Percentiles rank a stretch among this genome's conserved stretches.
phyloP scores from a whole-genome alignment of 2,888 invertebrate genomes.

The Hermaeophaga mercurialis region DNA sequence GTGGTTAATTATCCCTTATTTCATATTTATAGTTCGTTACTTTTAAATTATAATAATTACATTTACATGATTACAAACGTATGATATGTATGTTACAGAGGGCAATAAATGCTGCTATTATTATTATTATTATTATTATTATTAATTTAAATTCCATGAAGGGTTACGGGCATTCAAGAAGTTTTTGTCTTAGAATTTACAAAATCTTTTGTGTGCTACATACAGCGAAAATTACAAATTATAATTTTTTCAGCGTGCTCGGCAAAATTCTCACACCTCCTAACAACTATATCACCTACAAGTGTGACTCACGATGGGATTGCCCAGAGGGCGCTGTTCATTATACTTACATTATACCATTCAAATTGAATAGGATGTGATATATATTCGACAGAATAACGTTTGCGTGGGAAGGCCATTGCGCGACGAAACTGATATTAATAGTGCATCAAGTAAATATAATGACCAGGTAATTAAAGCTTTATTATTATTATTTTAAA shows the following conservation, averaged over 20 bases:
- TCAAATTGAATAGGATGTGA: slow-evolving; percentile 55
- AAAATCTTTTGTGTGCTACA: no score
- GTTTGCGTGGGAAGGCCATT: slow-evolving; percentile 35
- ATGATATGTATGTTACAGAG: no score
- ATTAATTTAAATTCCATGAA: no score
- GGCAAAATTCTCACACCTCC: slow-evolving; percentile 53
- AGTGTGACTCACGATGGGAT: slow-evolving; percentile 56
- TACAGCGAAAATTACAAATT: neutral
- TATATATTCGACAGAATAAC: slow-evolving; percentile 46
- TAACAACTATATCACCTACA: slow-evolving; percentile 56
- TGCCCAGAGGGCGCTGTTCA: slow-evolving; percentile 55
- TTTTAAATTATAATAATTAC: no score
- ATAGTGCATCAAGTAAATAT: slow-evolving; percentile 36
- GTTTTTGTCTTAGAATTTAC: no score
- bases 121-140: no score
- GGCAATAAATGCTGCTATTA: no score
- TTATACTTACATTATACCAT: slow-evolving; percentile 54
- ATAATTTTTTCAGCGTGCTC: neutral
- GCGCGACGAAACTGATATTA: slow-evolving; percentile 40
- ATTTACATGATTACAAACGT: no score
- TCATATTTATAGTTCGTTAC: no score
- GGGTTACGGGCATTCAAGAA: no score
- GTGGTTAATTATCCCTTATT: no score
- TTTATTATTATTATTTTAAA: slow-evolving; percentile 25
- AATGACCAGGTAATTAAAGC: slow-evolving; percentile 33